Base-by-base conservation (phyloP, 2,888 invertebrate species). In the Baronia brevicornis region DNA sequence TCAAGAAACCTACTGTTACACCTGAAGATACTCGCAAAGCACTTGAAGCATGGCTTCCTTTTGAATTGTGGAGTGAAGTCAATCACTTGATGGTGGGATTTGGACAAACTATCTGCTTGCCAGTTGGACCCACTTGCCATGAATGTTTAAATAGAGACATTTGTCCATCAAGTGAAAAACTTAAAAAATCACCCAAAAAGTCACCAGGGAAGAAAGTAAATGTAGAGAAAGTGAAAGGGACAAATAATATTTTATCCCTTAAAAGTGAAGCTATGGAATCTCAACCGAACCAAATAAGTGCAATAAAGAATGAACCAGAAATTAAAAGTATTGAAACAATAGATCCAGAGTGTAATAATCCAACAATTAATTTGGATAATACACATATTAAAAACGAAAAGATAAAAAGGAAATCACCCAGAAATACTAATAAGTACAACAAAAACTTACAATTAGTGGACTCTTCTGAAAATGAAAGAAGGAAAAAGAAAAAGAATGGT, bases 51-150 rank as follows among this genome's bases (percentile, higher is more conserved):
- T 97, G 97, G 96, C 67, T 99, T 23, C 98, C 98, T 0, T 88
- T 87, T 46, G 86, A 91, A 2, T 65, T 92, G 5, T 97, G 97
- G 97, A 86, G 87, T 44, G 93, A 96, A 70, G 90, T 95, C 0
- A 97, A 98, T 74, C 89, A 93, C 54, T 84, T 98, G 2, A 82
- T 99, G 41, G 99, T 99, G 5, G 99, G 99, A 3, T 99, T 99
- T 82, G 99, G 99, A 0, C 98, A 99, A 78, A 94, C 95, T 31
- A 90, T 92, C 37, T 99, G 99, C 68, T 77, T 88, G 31, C 94
- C 98, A 0, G 70, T 91, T 0, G 88, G 86, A 26, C 98, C 99
- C 0, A 89, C 89, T 45, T 99, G 98, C 71, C 65, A 60, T 4
- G 86, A 88, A 29, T 99, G 98, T 64, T 80, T 96, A 7, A 97